These are phyloP conservation scores for Reticulitermes speratus DNA, from an alignment of 1,140 invertebrate genomes.

Conservation along the genomic window DNA sequence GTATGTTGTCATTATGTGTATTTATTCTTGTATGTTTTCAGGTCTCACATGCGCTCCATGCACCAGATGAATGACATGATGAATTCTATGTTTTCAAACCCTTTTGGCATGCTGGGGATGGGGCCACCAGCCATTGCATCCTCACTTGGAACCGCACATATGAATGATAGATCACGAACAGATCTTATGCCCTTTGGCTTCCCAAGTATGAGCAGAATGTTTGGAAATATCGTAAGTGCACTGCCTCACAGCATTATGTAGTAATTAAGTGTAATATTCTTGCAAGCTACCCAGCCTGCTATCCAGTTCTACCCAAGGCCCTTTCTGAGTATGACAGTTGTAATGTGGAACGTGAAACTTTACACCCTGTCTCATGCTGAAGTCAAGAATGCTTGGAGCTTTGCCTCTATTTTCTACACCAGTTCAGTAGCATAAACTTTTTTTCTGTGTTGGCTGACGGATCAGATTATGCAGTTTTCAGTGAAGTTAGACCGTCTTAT, in stretches of 20 bases:
- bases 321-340: not conserved
- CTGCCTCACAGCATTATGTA: not conserved
- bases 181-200: constrained; percentile 29
- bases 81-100: constrained; percentile 27
- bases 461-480: no score
- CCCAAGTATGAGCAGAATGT: constrained; percentile 16
- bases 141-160: not conserved
- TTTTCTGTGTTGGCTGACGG: no score
- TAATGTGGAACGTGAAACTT: not conserved
- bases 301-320: no score
- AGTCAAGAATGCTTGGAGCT: no score
- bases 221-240: constrained; percentile 29
- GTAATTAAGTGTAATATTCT: not conserved
- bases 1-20: no score
- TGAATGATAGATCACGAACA: not conserved
- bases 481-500: no score
- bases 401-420: no score
- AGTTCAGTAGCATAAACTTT: no score
- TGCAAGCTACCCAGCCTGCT: not conserved
- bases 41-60: constrained; percentile 27
- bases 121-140: constrained; percentile 23
- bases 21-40: constrained; percentile 6
- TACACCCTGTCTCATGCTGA: not conserved
- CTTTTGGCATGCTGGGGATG: constrained; percentile 31
- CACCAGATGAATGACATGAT: constrained; percentile 33